Conservation (phyloP, 53 echinoderm and acorn worm genomes). For the Henricia sp. region DNA sequence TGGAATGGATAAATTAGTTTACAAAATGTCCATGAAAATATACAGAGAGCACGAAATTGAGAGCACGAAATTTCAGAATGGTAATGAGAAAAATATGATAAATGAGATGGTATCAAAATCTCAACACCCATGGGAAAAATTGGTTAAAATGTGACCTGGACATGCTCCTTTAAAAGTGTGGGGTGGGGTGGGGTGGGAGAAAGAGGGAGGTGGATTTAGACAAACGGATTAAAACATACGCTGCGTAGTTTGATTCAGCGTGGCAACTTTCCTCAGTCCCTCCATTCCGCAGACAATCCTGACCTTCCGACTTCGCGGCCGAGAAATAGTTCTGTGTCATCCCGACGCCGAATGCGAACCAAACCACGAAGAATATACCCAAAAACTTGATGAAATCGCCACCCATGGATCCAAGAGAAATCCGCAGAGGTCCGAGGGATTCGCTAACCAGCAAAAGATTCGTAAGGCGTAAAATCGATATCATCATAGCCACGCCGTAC, state of each 20-base stretch:
- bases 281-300: constrained; percentile 1
- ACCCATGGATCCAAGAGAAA: constrained; percentile 74
- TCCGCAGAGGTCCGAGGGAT: constrained; percentile 75
- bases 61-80: too few relatives aligned
- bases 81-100: too few relatives aligned
- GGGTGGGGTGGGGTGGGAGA: too few relatives aligned
- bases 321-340: constrained; percentile 65
- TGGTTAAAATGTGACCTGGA: too few relatives aligned
- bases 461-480: constrained; percentile 66
- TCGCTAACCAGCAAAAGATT: constrained; percentile 71
- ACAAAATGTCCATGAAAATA: too few relatives aligned
- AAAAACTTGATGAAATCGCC: constrained; percentile 59
- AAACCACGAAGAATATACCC: constrained; percentile 70
- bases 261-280: constrained; percentile 42
- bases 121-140: too few relatives aligned
- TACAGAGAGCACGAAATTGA: too few relatives aligned
- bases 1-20: too few relatives aligned
- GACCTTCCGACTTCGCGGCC: neutral
- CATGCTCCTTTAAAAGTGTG: too few relatives aligned
- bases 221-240: too few relatives aligned
- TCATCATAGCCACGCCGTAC: constrained; percentile 73
- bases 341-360: constrained; percentile 72
- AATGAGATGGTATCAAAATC: too few relatives aligned
- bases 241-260: neutral
- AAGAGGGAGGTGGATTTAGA: too few relatives aligned